Base-by-base conservation (phyloP, 2,113 vertebrate species). In the Brienomyrus brachyistius region DNA sequence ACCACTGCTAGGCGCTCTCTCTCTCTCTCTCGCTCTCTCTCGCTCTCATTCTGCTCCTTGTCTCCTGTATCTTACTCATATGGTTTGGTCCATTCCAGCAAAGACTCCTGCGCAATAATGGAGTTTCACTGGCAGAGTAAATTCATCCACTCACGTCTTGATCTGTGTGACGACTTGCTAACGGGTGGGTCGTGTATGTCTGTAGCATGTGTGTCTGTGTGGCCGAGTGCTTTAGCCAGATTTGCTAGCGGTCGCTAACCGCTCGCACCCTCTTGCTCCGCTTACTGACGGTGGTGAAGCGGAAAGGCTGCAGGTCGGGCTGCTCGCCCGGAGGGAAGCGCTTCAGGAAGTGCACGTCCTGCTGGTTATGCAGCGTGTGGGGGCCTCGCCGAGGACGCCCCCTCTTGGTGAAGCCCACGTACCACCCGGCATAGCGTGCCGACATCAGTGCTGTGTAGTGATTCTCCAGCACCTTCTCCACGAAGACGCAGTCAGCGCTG, bases 271-370 rank as follows among this genome's bases (percentile, higher is more conserved):
- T 95, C 94, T 96, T 96, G 91, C 96, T 96, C 93, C 96, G 93
- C 95, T 97, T 97, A 95, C 96, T 97, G 91, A 97, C 96, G 5
- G 97, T 97, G 85, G 97, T 97, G 91, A 97, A 97, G 94, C 97
- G 96, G 95, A 97, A 97, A 91, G 96, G 96, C 93, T 97, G 97
- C 91, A 95, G 93, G 70, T 96, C 96, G 0, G 96, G 94, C 95
- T 96, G 96, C 85, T 92, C 92, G 10, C 97, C 97, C 91, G 97
- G 97, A 85, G 97, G 97, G 93, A 97, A 96, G 89, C 97, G 95
- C 93, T 97, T 97, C 97, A 97, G 97, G 94, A 97, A 97, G 94
- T 97, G 97, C 70, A 97, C 97, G 1, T 97, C 97, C 92, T 97
- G 96, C 93, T 97, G 97, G 91, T 97, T 97, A 91, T 97, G 96